Conservation (phyloP, 2,888 invertebrate genomes). For the Caenorhabditis auriculariae region DNA sequence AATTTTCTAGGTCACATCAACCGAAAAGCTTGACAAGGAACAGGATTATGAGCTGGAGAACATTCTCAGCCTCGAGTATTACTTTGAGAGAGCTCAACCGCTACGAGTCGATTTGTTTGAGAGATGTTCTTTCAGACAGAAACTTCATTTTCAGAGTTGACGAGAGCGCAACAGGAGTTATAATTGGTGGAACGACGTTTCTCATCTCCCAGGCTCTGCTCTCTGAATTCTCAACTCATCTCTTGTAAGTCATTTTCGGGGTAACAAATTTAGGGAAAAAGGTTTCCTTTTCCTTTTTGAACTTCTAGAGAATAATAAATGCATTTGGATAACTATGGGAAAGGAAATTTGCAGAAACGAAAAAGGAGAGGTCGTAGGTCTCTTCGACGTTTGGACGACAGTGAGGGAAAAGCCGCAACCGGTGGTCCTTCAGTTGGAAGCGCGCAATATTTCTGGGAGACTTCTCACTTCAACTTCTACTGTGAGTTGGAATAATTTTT, state of each 20-base stretch:
- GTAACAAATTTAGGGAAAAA: too few species aligned
- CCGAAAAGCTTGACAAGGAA: slow-evolving; percentile 7
- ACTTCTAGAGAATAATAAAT: too few species aligned
- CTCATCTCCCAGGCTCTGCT: too few species aligned
- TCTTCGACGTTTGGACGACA: slow-evolving; percentile 42
- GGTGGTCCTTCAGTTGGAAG: slow-evolving; percentile 45
- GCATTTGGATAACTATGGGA: too few species aligned
- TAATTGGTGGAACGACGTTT: too few species aligned
- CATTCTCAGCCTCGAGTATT: slow-evolving; percentile 17
- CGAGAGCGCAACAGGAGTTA: too few species aligned
- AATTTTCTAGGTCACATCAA: slow-evolving; percentile 14
- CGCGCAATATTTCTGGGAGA: slow-evolving; percentile 43
- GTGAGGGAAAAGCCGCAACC: slow-evolving; percentile 46
- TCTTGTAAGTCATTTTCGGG: too few species aligned
- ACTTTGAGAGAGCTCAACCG: slow-evolving; percentile 22
- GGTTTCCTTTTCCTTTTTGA: too few species aligned
- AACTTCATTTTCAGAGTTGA: slow-evolving; percentile 18
- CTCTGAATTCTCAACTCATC: too few species aligned
- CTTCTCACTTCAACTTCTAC: slow-evolving; percentile 16
- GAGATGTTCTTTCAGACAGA: neutral
- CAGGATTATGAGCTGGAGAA: slow-evolving; percentile 12
- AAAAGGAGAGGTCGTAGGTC: too few species aligned
- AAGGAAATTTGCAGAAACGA: too few species aligned
- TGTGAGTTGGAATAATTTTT: slow-evolving; percentile 6
- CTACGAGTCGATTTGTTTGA: slow-evolving; percentile 8